A percentile compares a stretch with the other conserved stretches of the same genome.
Evolutionary conservation across 2,113 vertebrate species (phyloP).

Genomic region (Centropus unirufus): DNA sequence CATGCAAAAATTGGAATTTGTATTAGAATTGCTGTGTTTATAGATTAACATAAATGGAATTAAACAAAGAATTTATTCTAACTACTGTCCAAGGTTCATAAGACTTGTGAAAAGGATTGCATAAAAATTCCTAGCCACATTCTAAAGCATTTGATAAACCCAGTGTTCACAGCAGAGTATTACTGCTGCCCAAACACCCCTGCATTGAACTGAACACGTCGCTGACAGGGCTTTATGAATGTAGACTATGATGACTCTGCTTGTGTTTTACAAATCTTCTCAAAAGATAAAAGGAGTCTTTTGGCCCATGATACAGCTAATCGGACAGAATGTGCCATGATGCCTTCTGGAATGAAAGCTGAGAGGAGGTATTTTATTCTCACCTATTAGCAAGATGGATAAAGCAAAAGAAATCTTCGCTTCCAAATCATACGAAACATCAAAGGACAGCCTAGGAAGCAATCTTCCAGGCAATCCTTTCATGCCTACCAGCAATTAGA

Average conservation of each 20-base stretch:
- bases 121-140: background rate
- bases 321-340: background rate
- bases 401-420: constrained; percentile 44
- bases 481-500: constrained; percentile 64
- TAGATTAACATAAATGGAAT: background rate
- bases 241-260: background rate
- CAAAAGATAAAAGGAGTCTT: constrained; percentile 53
- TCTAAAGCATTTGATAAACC: background rate
- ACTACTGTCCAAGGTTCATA: background rate
- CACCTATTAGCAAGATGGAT: constrained; percentile 52
- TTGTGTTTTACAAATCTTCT: constrained; percentile 29
- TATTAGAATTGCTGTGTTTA: background rate
- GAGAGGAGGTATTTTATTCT: constrained; percentile 39
- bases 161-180: background rate
- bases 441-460: constrained; percentile 55
- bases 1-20: background rate
- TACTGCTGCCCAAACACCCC: background rate
- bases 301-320: constrained; percentile 26
- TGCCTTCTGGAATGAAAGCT: constrained; percentile 48
- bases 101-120: background rate
- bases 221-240: background rate
- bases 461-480: constrained; percentile 62
- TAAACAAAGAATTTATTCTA: background rate
- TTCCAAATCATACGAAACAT: constrained; percentile 17
- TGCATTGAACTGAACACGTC: background rate